Evolutionary conservation across 2,888 invertebrate species (phyloP).

Genomic region (Oconnorella tubifera): DNA sequence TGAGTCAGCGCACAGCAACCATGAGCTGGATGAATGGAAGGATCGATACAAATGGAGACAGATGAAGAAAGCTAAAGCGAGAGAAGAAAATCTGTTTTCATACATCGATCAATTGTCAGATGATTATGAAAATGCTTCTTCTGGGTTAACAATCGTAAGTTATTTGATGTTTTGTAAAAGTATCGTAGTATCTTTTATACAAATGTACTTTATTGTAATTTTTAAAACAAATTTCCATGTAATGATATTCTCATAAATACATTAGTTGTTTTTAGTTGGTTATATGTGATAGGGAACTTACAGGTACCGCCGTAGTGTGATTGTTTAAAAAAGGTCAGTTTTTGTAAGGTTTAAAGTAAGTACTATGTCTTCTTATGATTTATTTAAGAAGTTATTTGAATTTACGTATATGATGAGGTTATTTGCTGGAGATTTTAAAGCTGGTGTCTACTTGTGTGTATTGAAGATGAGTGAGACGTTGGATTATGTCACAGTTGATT

Average conservation of each 20-base stretch:
- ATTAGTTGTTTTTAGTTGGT: too few relatives aligned
- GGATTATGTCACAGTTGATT: too few relatives aligned
- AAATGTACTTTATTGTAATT: neutral
- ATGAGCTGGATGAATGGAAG: conserved; percentile 53
- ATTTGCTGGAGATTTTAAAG: too few relatives aligned
- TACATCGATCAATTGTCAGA: conserved; percentile 49
- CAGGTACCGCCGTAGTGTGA: too few relatives aligned
- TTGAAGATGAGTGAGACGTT: too few relatives aligned
- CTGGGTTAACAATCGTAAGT: conserved; percentile 42
- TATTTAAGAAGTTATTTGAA: neutral
- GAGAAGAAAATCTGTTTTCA: conserved; percentile 46
- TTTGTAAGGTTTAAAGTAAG: neutral
- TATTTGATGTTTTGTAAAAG: neutral
- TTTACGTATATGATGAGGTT: too few relatives aligned
- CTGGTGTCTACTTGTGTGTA: too few relatives aligned
- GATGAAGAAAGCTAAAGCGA: conserved; percentile 49
- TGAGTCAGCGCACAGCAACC: conserved; percentile 47
- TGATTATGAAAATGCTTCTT: conserved; percentile 42
- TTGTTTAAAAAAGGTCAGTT: neutral
- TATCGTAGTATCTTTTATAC: neutral
- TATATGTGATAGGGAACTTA: too few relatives aligned
- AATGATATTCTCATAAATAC: too few relatives aligned
- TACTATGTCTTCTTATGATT: neutral
- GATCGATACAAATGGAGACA: conserved; percentile 49
- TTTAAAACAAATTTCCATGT: neutral